Percentiles rank a stretch among this genome's conserved stretches.
phyloP scores from a whole-genome alignment of 2,888 invertebrate genomes.

The Schrankia costaestrigalis region DNA sequence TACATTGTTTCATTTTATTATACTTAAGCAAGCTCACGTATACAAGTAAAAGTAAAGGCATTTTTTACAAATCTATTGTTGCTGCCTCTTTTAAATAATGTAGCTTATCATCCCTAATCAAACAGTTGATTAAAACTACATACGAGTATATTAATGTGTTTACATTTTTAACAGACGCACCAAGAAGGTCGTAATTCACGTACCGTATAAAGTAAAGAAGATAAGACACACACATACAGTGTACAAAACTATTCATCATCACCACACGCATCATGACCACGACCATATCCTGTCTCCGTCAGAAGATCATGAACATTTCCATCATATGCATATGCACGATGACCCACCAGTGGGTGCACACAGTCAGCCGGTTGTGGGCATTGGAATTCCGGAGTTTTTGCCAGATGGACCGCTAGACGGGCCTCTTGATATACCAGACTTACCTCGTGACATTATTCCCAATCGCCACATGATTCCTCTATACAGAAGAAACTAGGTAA shows the following conservation, averaged over 20 bases:
- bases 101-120: too few relatives aligned
- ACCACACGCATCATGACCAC: slow-evolving; percentile 64
- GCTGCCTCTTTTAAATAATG: too few relatives aligned
- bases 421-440: slow-evolving; percentile 43
- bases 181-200: slow-evolving; percentile 84
- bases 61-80: too few relatives aligned
- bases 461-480: slow-evolving; percentile 51
- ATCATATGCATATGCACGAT: slow-evolving; percentile 68
- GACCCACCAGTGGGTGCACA: slow-evolving; percentile 53
- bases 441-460: slow-evolving; percentile 49
- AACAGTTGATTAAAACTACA: too few relatives aligned
- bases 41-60: too few relatives aligned
- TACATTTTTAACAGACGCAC: slow-evolving; percentile 62
- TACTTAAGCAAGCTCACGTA: too few relatives aligned
- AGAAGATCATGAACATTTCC: slow-evolving; percentile 76
- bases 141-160: background rate
- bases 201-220: slow-evolving; percentile 84
- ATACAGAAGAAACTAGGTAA: slow-evolving; percentile 48
- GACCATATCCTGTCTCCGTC: slow-evolving; percentile 46
- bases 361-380: slow-evolving; percentile 56
- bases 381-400: slow-evolving; percentile 68
- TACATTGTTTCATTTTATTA: too few relatives aligned
- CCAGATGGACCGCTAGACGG: slow-evolving; percentile 59
- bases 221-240: slow-evolving; percentile 86
- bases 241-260: slow-evolving; percentile 84